A percentile compares a stretch with the other conserved stretches of the same genome.
Evolutionary conservation across 1,140 invertebrate species (phyloP).

Genomic region (Zaprionus lachaisei): DNA sequence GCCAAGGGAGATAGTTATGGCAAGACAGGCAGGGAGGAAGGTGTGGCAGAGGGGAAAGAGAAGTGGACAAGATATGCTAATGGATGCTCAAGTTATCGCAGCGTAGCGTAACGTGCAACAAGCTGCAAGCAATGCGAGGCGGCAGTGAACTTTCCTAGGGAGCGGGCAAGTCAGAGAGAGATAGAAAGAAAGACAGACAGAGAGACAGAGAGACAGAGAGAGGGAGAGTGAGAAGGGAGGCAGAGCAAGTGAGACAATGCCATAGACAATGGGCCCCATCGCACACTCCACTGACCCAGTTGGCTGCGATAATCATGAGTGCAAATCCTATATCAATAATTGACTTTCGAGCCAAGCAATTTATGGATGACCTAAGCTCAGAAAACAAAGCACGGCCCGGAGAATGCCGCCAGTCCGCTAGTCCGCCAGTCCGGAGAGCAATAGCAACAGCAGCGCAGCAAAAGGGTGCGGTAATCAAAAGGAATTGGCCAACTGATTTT

Average conservation of each 20-base stretch:
- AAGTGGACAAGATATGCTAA: constrained; percentile 34
- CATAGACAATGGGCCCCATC: constrained; percentile 29
- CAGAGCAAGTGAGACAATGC: neutral
- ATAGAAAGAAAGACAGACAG: neutral
- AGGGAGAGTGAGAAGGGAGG: neutral
- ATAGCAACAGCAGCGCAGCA: constrained; percentile 9
- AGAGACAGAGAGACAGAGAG: neutral
- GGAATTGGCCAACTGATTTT: constrained; percentile 65
- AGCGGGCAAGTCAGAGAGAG: neutral
- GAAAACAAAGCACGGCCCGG: constrained; percentile 22
- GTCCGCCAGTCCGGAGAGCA: too few species aligned
- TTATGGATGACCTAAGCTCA: constrained; percentile 79
- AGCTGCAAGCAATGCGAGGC: constrained; percentile 35
- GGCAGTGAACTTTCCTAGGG: constrained; percentile 70
- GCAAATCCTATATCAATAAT: constrained; percentile 72
- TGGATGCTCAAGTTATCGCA: constrained; percentile 40
- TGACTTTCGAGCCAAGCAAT: constrained; percentile 79
- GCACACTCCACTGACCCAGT: constrained; percentile 74
- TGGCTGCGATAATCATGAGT: constrained; percentile 65
- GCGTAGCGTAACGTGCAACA: constrained; percentile 38
- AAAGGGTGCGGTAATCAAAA: constrained; percentile 81
- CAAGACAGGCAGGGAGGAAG: too few species aligned
- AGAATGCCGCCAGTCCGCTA: neutral
- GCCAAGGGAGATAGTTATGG: constrained; percentile 4
- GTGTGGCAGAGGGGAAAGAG: neutral